Evolutionary conservation across 1,140 invertebrate genomes (phyloP).

Genomic region (Sesamia nonagrioides): DNA sequence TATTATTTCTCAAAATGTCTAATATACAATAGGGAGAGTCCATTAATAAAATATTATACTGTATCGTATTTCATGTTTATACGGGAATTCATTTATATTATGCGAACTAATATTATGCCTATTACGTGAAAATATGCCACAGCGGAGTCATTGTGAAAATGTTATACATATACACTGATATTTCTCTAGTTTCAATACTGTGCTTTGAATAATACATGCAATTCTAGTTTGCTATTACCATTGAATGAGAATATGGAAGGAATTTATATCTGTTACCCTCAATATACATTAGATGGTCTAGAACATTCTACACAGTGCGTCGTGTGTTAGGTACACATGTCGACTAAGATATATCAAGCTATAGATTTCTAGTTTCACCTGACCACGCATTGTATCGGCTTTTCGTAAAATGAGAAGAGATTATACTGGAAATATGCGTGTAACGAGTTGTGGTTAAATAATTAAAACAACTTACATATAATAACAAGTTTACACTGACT

Average conservation of each 20-base stretch:
- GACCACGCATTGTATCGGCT: no score
- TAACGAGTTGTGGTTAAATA: no score
- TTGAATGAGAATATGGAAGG: conserved; percentile 38
- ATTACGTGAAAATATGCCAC: conserved; percentile 35
- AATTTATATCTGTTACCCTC: conserved; percentile 38
- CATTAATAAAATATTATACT: conserved; percentile 8
- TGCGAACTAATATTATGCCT: conserved; percentile 7
- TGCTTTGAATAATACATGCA: conserved; percentile 38
- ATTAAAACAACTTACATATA: background rate
- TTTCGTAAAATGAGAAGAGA: no score
- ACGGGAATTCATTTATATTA: background rate
- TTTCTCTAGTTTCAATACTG: conserved; percentile 30
- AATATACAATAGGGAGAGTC: background rate
- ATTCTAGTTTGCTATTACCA: conserved; percentile 46
- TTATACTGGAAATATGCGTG: no score
- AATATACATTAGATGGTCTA: conserved; percentile 1
- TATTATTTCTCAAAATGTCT: conserved; percentile 5
- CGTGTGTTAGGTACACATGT: background rate
- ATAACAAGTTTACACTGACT: background rate
- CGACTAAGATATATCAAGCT: no score
- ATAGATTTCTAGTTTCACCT: no score
- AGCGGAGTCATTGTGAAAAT: conserved; percentile 6
- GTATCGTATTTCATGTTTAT: conserved; percentile 14
- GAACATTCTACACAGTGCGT: background rate
- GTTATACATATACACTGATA: conserved; percentile 24